phyloP scores from a whole-genome alignment of 2,888 invertebrate genomes.

The Cryptocephalus primarius region DNA sequence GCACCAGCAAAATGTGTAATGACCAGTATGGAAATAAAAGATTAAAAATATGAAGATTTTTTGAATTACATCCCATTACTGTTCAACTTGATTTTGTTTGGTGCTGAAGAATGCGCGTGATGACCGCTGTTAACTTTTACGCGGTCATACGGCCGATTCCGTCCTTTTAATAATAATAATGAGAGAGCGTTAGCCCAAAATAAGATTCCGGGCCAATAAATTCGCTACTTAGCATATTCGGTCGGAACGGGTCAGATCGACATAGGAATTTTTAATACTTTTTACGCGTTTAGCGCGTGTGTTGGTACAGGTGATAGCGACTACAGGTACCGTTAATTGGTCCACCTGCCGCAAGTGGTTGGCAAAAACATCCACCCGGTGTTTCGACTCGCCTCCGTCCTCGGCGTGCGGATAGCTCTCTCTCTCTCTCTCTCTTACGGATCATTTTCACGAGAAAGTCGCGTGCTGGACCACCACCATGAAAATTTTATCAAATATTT shows the following conservation, averaged over 20 bases:
- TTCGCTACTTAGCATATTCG: constrained; percentile 11
- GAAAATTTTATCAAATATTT: no score
- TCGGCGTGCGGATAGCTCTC: not conserved
- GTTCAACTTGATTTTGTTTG: no score
- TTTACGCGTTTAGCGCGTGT: constrained; percentile 24
- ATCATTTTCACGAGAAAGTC: no score
- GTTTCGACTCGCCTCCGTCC: not conserved
- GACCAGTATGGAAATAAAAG: no score
- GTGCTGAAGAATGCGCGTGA: no score
- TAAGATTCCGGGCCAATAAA: constrained; percentile 2
- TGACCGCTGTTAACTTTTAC: no score
- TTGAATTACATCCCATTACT: no score
- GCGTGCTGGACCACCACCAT: no score
- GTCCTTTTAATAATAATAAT: not conserved
- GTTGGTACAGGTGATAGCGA: constrained; percentile 34
- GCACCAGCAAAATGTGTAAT: no score
- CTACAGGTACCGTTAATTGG: constrained; percentile 38
- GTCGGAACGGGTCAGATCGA: constrained; percentile 14
- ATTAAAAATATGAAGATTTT: no score
- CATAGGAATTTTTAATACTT: constrained; percentile 21
- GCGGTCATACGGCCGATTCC: no score
- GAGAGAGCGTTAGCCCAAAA: not conserved
- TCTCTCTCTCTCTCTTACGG: no score
- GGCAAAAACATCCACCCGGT: constrained; percentile 10
- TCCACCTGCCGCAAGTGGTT: constrained; percentile 28